These are phyloP conservation scores for Pycnomerus fuliginosus DNA, from an alignment of 2,888 invertebrate species.

Conservation along the genomic window DNA sequence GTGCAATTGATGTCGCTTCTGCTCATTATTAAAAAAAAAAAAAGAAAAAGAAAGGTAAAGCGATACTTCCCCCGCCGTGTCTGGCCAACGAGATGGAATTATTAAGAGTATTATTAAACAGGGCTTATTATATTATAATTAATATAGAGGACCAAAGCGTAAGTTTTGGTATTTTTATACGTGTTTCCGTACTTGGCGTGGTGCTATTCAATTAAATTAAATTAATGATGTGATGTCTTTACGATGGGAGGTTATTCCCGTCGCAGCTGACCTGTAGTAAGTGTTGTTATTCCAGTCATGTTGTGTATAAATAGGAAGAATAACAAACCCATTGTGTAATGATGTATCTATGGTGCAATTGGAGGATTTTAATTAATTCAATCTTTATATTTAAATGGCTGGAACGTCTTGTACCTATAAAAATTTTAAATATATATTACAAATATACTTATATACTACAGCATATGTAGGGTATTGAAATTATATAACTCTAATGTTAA, in stretches of 20 bases:
- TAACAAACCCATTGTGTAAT: conserved; percentile 28
- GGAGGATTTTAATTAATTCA: conserved; percentile 49
- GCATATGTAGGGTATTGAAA: conserved; percentile 42
- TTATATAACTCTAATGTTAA: conserved; percentile 47
- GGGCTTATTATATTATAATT: conserved; percentile 50
- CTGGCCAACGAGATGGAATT: conserved; percentile 17
- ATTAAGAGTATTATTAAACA: conserved; percentile 49
- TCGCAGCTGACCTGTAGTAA: conserved; percentile 21
- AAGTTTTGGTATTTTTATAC: conserved; percentile 52
- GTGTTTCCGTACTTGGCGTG: conserved; percentile 52
- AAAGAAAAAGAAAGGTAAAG: conserved; percentile 1
- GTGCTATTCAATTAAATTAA: conserved; percentile 44
- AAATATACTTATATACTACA: conserved; percentile 26
- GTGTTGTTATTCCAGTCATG: conserved; percentile 51
- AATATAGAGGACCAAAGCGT: conserved; percentile 49
- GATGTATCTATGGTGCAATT: conserved; percentile 42
- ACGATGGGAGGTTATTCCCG: conserved; percentile 11
- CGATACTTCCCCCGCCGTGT: conserved; percentile 10
- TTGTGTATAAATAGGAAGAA: conserved; percentile 33
- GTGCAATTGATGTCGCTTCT: conserved; percentile 36
- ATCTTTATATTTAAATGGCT: conserved; percentile 45
- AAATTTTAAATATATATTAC: conserved; percentile 29
- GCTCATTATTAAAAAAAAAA: conserved; percentile 19
- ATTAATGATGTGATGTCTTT: conserved; percentile 42
- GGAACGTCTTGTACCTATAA: conserved; percentile 46